A percentile compares a stretch with the other conserved stretches of the same genome.
Conservation (phyloP, 2,888 invertebrate species). For the Amiota communis region DNA sequence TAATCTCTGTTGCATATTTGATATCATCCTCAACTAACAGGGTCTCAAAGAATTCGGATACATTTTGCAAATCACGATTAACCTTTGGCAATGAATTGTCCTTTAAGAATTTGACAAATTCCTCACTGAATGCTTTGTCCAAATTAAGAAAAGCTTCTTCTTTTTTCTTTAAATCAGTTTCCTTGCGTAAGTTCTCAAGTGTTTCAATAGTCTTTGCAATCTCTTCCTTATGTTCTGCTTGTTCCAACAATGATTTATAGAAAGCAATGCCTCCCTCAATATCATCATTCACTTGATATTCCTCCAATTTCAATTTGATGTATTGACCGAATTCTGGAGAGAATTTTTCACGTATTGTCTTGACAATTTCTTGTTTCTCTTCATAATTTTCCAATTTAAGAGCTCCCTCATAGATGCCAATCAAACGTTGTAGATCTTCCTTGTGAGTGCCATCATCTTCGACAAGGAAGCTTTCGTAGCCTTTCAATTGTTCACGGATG, state of each 20-base stretch:
- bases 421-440: conserved; percentile 55
- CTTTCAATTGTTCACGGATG: conserved; percentile 56
- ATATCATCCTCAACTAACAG: conserved; percentile 47
- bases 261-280: conserved; percentile 54
- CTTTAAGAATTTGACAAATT: conserved; percentile 53
- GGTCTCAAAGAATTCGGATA: conserved; percentile 55
- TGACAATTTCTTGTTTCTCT: conserved; percentile 52
- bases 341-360: conserved; percentile 49
- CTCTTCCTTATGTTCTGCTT: conserved; percentile 47
- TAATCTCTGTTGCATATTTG: conserved; percentile 51
- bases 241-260: conserved; percentile 49
- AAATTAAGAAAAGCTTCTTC: conserved; percentile 49
- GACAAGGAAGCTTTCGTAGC: conserved; percentile 50
- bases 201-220: conserved; percentile 49
- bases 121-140: conserved; percentile 50
- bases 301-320: conserved; percentile 50
- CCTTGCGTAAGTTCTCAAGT: conserved; percentile 49
- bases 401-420: conserved; percentile 56
- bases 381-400: conserved; percentile 51
- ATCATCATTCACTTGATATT: conserved; percentile 51
- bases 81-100: conserved; percentile 51
- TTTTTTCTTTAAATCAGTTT: conserved; percentile 52
- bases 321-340: conserved; percentile 55
- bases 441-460: conserved; percentile 53
- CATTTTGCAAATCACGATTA: conserved; percentile 51